Base-by-base conservation (phyloP, 2,797 vertebrate species). In the Sphaeramia orbicularis region DNA sequence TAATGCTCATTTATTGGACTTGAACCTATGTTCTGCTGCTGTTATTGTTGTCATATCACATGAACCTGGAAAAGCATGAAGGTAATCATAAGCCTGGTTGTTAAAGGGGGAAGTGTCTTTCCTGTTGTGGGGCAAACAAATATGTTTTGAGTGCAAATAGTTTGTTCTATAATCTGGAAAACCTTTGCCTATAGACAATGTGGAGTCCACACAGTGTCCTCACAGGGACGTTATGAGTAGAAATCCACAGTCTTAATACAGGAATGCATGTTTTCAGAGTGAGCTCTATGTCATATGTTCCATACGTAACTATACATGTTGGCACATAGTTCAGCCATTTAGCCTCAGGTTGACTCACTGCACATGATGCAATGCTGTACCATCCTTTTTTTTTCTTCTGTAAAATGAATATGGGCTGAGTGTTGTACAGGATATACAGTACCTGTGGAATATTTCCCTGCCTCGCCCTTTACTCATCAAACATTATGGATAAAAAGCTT, bases 401-500 rank as follows among this genome's bases (percentile, higher is more conserved):
- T 21, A 13, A 57, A 45, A 62, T 66, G 2, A 48, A 53, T 41
- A 44, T 48, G 41, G 52, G 16, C 10, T 53, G 63, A 67, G 27
- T 41, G 51, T 3, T 35, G 35, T 15, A 42, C 45, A 52, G 21
- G 35, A 30, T 24, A 15, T 35, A 15, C 18, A 40, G 13, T 40
- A 16, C 48, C 40, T 32, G 43, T 65, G 16, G 10, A 73, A 50
- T 9, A 60, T 51, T 16, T 24, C 2, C 45, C 18, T 56, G 59
- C 49, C 53, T 68, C 50, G 32, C 32, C 10, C 47, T 68, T 73
- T 16, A 15, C 36, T 78, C 69, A 72, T 49, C 65, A 61, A 52
- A 69, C 44, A 69, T 41, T 60, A 42, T 45, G 54, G 16, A 50
- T 43, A 14, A 9, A 59, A 55, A 16, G n/a, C 19, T 45, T 38